Evolutionary conservation across 2,888 invertebrate genomes (phyloP).

Genomic region (Cheiracanthium punctorium): DNA sequence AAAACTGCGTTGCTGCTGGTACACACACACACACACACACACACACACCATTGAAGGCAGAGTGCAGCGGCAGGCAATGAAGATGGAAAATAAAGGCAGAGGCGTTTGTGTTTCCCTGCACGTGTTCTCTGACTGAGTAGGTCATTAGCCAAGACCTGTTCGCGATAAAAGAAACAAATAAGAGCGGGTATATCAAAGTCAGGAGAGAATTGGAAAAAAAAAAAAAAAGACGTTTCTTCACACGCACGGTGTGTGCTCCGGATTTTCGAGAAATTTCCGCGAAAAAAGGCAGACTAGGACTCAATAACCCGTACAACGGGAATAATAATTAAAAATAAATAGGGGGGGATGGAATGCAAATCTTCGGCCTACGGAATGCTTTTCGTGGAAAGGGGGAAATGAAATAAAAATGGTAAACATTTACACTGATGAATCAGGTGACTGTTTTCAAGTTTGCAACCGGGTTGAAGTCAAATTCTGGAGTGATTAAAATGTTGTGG

Average conservation of each 20-base stretch:
- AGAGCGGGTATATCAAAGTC: conserved; percentile 7
- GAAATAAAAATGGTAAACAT: too few relatives aligned
- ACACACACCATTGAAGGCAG: too few relatives aligned
- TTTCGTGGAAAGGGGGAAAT: too few relatives aligned
- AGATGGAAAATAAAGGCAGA: not conserved
- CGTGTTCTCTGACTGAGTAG: conserved; percentile 1
- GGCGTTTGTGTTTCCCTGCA: not conserved
- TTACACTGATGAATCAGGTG: too few relatives aligned
- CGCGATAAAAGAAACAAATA: conserved; percentile 15
- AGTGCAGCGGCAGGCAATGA: not conserved
- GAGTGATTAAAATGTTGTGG: too few relatives aligned
- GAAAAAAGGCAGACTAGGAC: not conserved
- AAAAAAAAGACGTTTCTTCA: not conserved
- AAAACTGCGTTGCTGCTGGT: too few relatives aligned
- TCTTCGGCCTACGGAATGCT: too few relatives aligned
- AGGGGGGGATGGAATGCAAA: not conserved
- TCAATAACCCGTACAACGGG: not conserved
- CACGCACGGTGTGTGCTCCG: not conserved
- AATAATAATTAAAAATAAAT: not conserved
- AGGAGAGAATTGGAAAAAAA: too few relatives aligned
- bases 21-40: too few relatives aligned
- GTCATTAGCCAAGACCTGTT: conserved; percentile 17
- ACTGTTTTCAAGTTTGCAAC: too few relatives aligned
- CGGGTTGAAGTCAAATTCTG: too few relatives aligned
- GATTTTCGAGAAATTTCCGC: conserved; percentile 10